Percentiles rank a stretch among this genome's conserved stretches.
Evolutionary conservation across 2,113 vertebrate genomes (phyloP).

Genomic region (Calyptommatus sinebrachiatus): DNA sequence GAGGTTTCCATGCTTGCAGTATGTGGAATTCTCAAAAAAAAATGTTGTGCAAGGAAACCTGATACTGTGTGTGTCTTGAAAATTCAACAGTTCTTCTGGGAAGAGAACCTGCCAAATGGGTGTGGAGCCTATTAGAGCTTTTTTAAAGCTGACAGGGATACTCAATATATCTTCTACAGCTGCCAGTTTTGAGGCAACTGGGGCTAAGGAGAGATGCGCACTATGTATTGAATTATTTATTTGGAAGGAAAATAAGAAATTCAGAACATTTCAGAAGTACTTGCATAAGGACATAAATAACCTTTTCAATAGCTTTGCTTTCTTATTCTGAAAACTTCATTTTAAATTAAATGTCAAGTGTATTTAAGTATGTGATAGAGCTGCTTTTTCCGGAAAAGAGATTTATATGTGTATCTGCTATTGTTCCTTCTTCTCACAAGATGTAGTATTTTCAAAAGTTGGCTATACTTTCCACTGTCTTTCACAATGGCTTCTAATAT

Average conservation of each 20-base stretch:
- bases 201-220: background rate
- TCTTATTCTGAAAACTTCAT: background rate
- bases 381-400: background rate
- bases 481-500: background rate
- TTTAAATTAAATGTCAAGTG: background rate
- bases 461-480: background rate
- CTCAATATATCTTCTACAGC: conserved; percentile 26
- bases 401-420: background rate
- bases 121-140: conserved; percentile 47
- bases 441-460: background rate
- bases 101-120: conserved; percentile 54
- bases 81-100: conserved; percentile 39
- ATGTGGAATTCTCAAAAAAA: conserved; percentile 39
- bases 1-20: conserved; percentile 48
- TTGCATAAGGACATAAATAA: background rate
- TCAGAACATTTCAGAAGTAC: background rate
- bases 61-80: conserved; percentile 49
- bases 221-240: background rate
- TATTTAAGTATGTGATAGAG: background rate
- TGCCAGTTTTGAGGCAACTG: background rate
- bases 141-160: conserved; percentile 44
- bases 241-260: background rate
- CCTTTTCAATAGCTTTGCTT: background rate
- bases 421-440: background rate
- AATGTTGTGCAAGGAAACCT: conserved; percentile 58